These are phyloP conservation scores for Synanthedon andrenaeformis DNA, from an alignment of 2,888 invertebrate species.

Conservation along the genomic window DNA sequence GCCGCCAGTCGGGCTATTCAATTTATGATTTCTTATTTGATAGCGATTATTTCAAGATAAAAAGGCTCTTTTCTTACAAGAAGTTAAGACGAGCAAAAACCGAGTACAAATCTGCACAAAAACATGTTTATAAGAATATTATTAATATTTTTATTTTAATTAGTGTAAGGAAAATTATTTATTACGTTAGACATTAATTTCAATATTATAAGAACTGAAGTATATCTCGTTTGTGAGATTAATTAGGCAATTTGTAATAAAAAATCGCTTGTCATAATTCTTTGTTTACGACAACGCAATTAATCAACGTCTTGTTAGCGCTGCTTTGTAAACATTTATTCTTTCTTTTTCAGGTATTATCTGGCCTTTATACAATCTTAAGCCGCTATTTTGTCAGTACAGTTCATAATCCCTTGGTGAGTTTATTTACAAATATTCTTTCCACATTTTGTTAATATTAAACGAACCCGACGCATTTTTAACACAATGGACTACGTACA, in stretches of 20 bases:
- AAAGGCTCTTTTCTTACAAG: too few relatives aligned
- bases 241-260: conserved; percentile 13
- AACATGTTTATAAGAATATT: too few relatives aligned
- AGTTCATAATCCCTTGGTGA: not conserved
- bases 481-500: too few relatives aligned
- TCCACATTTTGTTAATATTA: too few relatives aligned
- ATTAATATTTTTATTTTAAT: too few relatives aligned
- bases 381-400: not conserved
- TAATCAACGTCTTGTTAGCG: conserved; percentile 18
- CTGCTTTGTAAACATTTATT: conserved; percentile 7
- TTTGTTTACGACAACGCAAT: conserved; percentile 23
- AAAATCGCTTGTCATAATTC: conserved; percentile 24
- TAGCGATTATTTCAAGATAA: too few relatives aligned
- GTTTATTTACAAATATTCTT: too few relatives aligned
- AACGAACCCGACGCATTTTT: too few relatives aligned
- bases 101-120: too few relatives aligned
- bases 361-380: not conserved
- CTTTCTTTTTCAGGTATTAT: conserved; percentile 1
- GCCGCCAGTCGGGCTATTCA: too few relatives aligned
- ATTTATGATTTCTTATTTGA: too few relatives aligned
- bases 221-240: conserved; percentile 6
- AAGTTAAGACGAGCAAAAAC: too few relatives aligned
- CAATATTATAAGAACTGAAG: not conserved
- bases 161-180: not conserved
- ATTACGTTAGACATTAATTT: not conserved